Evolutionary conservation across 2,113 vertebrate genomes (phyloP), one percentile per base, ranked within the genome.

Genomic region (Phrynosoma platyrhinos): DNA sequence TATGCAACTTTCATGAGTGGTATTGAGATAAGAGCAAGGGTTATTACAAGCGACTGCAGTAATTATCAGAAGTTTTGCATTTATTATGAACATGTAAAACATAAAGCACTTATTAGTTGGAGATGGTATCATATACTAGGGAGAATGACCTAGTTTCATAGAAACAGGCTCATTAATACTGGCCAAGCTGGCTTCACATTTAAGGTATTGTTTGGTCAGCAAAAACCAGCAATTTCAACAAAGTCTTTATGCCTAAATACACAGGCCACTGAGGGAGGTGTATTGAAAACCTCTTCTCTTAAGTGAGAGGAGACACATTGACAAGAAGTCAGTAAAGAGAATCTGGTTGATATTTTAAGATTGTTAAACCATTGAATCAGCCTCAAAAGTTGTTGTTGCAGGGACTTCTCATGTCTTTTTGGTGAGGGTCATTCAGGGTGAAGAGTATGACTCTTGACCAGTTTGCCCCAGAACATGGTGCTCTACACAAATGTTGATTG

Each of bases 1-100:
- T 95, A 95, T 95, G 95, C 95, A 96, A 94, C 87, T 94, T 90
- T 91, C 79, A 85, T 42, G 86, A 93, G 90, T 89, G 88, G 72
- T 1, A 40, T 92, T 92, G 66, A 93, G 88, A 94, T 95, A 90
- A 92, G 91, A 78, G 14, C 23, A 0, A 0, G 69, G 36, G 55
- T 89, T 89, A 86, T 52, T 91, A 77, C 68, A 87, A 94, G 88
- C 88, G 90, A 92, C 92, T 85, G 78, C 82, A 85, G 90, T 20
- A 68, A 87, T 90, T 88, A 90, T 89, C 30, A 85, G 80, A 20
- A 72, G 32, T 80, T 89, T 80, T 91, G 87, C 85, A 74, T 80
- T 79, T 91, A 47, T 87, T 87, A 89, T 83, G 84, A 89, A 93
- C 87, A 91, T 89, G 69, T 90, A 92, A 91, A 88, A 84, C 0